Base-by-base conservation (phyloP, 2,888 invertebrate genomes). In the Watsonalla binaria region DNA sequence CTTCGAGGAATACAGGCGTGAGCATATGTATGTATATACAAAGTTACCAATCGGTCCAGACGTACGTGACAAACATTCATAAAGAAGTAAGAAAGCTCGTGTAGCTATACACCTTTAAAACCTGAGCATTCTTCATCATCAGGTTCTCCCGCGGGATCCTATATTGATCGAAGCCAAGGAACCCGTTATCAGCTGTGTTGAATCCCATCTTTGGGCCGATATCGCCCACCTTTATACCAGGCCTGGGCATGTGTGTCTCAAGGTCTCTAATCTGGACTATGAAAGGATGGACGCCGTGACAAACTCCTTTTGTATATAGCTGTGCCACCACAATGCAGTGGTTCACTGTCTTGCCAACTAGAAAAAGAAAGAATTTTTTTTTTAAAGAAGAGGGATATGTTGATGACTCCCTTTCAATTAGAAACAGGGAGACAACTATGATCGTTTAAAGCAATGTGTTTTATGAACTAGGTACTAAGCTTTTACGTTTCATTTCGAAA, bases 171-270 rank as follows among this genome's bases (percentile, higher is more conserved):
- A 99, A 95, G 0, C 95, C 95, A 49, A 98, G 89, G 80, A 95
- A 98, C 0, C 98, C 98, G 83, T 98, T 98, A 74, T 99, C 98
- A 24, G 95, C 94, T 0, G 93, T 93, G 66, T 96, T 95, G 93
- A 97, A 97, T 8, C 97, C 98, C 65, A 98, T 91, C 79, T 97
- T 97, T 0, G 96, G 94, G 0, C 98, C 98, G 64, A 98, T 97
- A 80, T 98, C 98, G 0, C 98, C 98, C 52, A 98, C 93, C 76
- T 94, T 95, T 54, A 98, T 94, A 71, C 97, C 97, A 5, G 94
- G 93, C 70, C 98, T 70, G 0, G 97, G 97, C 75, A 92, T 87
- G 73, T 98, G 97, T 0, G 96, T 96, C 6, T 96, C 94, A 73
- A 94, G 92, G 70, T 97, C 95, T 57, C 98, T 92, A 11, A 98